Conservation (phyloP, 1,140 invertebrate genomes). For the Sesamia nonagrioides region DNA sequence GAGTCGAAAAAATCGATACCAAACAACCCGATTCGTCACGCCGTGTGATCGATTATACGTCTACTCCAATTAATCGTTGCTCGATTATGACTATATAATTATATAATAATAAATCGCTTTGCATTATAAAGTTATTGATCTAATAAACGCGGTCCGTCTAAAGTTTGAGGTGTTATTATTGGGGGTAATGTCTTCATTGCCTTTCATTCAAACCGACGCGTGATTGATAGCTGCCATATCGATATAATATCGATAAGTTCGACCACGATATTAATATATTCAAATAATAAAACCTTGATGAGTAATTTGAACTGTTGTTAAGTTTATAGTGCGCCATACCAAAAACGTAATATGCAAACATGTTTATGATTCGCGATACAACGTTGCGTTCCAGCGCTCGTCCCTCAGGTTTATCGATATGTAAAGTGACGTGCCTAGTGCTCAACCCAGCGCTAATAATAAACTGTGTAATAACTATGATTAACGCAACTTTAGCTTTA, state of each 20-base stretch:
- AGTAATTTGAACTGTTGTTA: constrained; percentile 12
- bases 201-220: constrained; percentile 57
- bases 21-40: constrained; percentile 62
- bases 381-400: constrained; percentile 1
- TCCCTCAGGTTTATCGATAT: constrained; percentile 37
- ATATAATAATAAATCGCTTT: constrained; percentile 71
- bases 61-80: constrained; percentile 69
- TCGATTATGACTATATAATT: constrained; percentile 69
- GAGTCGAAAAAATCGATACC: constrained; percentile 53
- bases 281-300: constrained; percentile 45
- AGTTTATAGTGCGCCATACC: constrained; percentile 41
- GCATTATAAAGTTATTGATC: constrained; percentile 69
- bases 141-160: constrained; percentile 67
- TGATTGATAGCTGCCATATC: constrained; percentile 67
- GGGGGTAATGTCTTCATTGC: constrained; percentile 65
- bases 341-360: constrained; percentile 41
- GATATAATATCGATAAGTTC: constrained; percentile 64
- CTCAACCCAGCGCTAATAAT: constrained; percentile 45
- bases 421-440: constrained; percentile 47
- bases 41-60: constrained; percentile 60
- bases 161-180: constrained; percentile 64
- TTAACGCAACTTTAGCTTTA: constrained; percentile 66
- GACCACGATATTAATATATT: constrained; percentile 46
- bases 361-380: constrained; percentile 41
- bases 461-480: constrained; percentile 65